Conservation (phyloP, 1,140 invertebrate species). For the Cephus cinctus region DNA sequence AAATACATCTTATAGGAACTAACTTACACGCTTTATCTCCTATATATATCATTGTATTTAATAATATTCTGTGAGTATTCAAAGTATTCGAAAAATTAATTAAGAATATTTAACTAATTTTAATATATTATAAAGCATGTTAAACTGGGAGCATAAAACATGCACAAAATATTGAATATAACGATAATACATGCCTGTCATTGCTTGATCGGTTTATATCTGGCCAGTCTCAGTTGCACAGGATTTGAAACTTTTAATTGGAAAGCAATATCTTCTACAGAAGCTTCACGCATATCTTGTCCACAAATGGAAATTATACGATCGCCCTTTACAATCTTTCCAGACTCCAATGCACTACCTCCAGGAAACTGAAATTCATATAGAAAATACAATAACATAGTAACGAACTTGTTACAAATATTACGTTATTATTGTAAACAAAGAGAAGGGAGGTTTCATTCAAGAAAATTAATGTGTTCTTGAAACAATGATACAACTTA, state of each 20-base stretch:
- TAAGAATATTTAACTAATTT: background rate
- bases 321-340: conserved; percentile 89
- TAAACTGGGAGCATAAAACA: background rate
- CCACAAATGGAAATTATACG: conserved; percentile 88
- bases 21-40: background rate
- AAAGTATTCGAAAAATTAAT: background rate
- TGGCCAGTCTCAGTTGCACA: conserved; percentile 47
- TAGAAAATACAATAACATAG: background rate
- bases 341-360: conserved; percentile 88
- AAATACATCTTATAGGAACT: too few relatives aligned
- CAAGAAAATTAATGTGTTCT: conserved; percentile 7
- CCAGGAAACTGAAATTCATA: conserved; percentile 70
- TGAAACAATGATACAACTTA: conserved; percentile 5
- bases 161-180: background rate
- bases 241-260: conserved; percentile 50
- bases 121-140: background rate
- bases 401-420: conserved; percentile 2
- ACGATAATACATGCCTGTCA: conserved; percentile 29
- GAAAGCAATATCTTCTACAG: conserved; percentile 70
- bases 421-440: conserved; percentile 8
- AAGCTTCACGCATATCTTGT: conserved; percentile 77
- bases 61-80: background rate
- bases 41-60: background rate
- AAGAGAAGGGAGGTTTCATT: too few relatives aligned
- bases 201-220: conserved; percentile 43